Evolutionary conservation across 1,140 invertebrate genomes (phyloP).

Genomic region (Periplaneta americana): DNA sequence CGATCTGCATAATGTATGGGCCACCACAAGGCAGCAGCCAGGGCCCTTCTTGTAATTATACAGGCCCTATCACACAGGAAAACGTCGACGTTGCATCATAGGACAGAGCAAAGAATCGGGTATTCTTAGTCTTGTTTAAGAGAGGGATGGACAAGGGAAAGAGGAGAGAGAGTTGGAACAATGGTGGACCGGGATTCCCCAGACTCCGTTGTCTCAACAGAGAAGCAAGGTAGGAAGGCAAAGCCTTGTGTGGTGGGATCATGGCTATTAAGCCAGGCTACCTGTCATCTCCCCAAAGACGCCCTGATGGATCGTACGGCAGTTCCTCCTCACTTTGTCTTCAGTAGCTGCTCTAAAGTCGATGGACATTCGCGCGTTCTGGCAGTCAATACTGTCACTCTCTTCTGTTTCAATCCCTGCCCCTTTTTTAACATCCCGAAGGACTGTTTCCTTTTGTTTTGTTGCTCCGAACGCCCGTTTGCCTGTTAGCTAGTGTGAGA

Average conservation of each 20-base stretch:
- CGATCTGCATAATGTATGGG: slow-evolving; percentile 36
- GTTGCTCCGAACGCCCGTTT: no score
- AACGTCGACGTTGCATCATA: no score
- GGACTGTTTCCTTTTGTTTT: no score
- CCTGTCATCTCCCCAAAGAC: not conserved
- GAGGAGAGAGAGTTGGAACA: not conserved
- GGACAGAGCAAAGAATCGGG: not conserved
- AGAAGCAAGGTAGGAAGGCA: not conserved
- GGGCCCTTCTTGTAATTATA: not conserved
- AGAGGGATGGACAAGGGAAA: not conserved
- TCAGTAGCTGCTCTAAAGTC: not conserved
- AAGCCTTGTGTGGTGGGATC: not conserved
- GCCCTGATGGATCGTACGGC: not conserved
- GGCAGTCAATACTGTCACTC: no score
- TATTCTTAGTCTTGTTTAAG: not conserved
- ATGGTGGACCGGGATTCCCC: not conserved
- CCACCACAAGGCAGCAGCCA: not conserved
- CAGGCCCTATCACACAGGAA: not conserved
- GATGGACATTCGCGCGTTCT: not conserved
- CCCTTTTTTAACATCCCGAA: no score
- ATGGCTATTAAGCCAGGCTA: no score
- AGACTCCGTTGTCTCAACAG: not conserved
- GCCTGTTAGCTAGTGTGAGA: no score
- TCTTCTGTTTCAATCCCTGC: no score
- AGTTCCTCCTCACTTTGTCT: not conserved